Base-by-base conservation (phyloP, 2,888 invertebrate genomes). In the Ceraclea dissimilis region DNA sequence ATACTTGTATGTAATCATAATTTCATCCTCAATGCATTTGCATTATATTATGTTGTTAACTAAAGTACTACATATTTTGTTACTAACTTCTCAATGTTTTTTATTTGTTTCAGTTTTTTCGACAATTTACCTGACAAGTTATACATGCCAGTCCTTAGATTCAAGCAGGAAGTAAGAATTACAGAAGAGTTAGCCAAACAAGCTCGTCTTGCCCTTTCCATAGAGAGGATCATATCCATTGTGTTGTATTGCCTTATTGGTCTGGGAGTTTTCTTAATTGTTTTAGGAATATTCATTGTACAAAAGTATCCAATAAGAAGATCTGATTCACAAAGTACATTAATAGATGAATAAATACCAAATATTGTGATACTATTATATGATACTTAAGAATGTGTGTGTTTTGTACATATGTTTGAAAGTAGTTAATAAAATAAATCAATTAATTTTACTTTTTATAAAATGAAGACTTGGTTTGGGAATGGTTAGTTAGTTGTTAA, bases 121-220 rank as follows among this genome's bases (percentile, higher is more conserved):
- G 68, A 75, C 50, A 70, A 77, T 52, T 68, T 83, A 11, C 73
- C 70, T 1, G 74, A 73, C 16, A 72, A 81, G 55, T 79, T 80
- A 44, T 74, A 82, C 67, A 78, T 88, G 68, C 90, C 90, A 2
- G 81, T 85, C 75, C 74, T 90, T 66, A 89, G 88, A 87, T 90
- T 91, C 71, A 76, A 79, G 1, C 88, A 90, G 70, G 77, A 79
- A 62, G 82, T 85, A 48, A 67, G 70, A 49, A 69, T 84, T 8
- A 80, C 82, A 43, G 70, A 79, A 2, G 73, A 81, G 21, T 78
- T 85, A 63, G 82, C 85, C 0, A 64, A 64, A 1, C 63, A 77
- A 67, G 77, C 83, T 0, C 76, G 79, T 56, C 64, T 76, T 2
- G 70, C 85, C 1, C 67, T 83, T n/a, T 68, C 75, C 8, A 62